Evolutionary conservation across 1,140 invertebrate genomes (phyloP), one percentile per base, ranked within the genome.

Genomic region (Aplysia californica): DNA sequence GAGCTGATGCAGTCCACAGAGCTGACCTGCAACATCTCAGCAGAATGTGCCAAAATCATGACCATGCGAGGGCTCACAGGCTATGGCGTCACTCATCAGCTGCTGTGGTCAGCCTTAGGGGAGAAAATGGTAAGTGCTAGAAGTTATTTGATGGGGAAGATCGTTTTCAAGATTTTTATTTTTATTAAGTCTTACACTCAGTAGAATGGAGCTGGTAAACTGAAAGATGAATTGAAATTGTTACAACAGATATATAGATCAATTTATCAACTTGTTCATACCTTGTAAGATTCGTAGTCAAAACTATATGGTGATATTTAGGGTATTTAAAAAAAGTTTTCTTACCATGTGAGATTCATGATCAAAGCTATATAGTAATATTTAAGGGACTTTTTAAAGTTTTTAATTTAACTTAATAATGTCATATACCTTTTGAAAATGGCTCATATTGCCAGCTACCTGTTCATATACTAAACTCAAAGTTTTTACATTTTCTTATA

Each of bases 1-100:
- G 83, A 88, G 66, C 50, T 88, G 33, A 83, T 80, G 18, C 80
- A 83, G 6, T 75, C 72, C 10, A 64, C 71, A n/a, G 68, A 44
- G 0, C 56, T 68, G 20, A 58, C 66, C 29, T 87, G 86, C 82
- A 70, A 77, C 26, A 80, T 87, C 20, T 80, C 78, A 44, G 39
- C 79, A 6, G 58, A 76, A 18, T 88, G 87, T 82, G 61, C 75
- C 3, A 21, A 81, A 18, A 66, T 78, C 0, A 88, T 86, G 84
- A 86, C 83, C 6, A 64, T 31, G 1, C 80, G 80, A 61, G 85
- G 86, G 21, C 59, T 87, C 33, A 81, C 84, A 1, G 87, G 81
- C 2, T 87, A 86, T 75, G 82, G 81, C 44, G 85, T 86, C 61
- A 86, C 86, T n/a, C 87, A 88, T 66, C 87, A 88, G 77, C 23